These are phyloP conservation scores for Athalia rosae DNA, from an alignment of 2,888 invertebrate genomes.

Conservation along the genomic window DNA sequence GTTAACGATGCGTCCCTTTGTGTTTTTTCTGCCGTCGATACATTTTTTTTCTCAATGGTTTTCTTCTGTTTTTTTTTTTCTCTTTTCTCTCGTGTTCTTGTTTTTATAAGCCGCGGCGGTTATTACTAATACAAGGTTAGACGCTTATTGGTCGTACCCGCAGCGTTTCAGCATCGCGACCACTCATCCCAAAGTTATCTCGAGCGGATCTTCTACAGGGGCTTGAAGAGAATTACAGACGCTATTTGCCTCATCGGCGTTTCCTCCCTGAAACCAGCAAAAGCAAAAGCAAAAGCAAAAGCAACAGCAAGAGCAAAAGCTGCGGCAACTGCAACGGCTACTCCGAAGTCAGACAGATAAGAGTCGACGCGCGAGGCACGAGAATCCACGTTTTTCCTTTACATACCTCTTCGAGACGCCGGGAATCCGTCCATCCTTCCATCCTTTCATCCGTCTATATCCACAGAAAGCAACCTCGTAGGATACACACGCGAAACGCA, in stretches of 20 bases:
- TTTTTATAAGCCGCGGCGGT: neutral
- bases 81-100: neutral
- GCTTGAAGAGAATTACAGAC: conserved; percentile 7
- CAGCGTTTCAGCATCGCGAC: neutral
- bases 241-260: conserved; percentile 12
- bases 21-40: too few relatives aligned
- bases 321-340: too few relatives aligned
- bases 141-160: neutral
- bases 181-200: neutral
- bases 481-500: too few relatives aligned
- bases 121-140: neutral
- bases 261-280: neutral
- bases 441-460: too few relatives aligned
- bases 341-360: too few relatives aligned
- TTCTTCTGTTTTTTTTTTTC: neutral
- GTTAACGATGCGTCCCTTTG: too few relatives aligned
- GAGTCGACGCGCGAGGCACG: neutral
- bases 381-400: conserved; percentile 2
- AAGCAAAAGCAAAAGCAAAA: too few relatives aligned
- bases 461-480: too few relatives aligned
- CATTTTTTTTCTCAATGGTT: neutral
- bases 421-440: too few relatives aligned
- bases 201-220: neutral
- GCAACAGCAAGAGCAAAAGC: too few relatives aligned
- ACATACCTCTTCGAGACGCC: too few relatives aligned